Evolutionary conservation across 2,888 invertebrate species (phyloP).

Genomic region (Oscheius sp.): DNA sequence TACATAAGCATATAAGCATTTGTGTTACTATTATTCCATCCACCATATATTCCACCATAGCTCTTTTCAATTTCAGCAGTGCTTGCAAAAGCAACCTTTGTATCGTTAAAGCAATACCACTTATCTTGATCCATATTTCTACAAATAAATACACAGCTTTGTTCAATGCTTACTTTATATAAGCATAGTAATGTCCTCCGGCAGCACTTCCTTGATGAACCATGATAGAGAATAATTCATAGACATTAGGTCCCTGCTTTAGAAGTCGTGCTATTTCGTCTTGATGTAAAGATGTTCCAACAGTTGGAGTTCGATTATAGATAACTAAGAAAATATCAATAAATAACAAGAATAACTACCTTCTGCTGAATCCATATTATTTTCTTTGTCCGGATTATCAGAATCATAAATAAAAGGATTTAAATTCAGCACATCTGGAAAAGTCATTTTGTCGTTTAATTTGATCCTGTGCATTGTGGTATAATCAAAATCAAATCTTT

Average conservation of each 20-base stretch:
- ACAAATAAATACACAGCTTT: constrained; percentile 34
- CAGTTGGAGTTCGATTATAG: constrained; percentile 3
- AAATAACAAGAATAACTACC: background rate
- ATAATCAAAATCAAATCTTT: constrained; percentile 89
- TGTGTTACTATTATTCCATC: constrained; percentile 80
- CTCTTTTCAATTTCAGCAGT: constrained; percentile 75
- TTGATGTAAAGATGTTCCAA: constrained; percentile 40
- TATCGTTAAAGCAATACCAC: constrained; percentile 90
- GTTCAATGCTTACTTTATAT: constrained; percentile 79
- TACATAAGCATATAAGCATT: constrained; percentile 93
- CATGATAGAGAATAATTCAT: constrained; percentile 89
- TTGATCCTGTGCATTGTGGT: constrained; percentile 85
- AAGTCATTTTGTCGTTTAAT: constrained; percentile 86
- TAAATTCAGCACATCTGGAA: constrained; percentile 82
- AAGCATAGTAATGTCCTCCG: constrained; percentile 90
- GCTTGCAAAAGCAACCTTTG: constrained; percentile 77
- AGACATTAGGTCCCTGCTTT: constrained; percentile 75
- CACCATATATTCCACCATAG: constrained; percentile 80
- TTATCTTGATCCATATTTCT: constrained; percentile 76
- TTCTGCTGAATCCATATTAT: background rate
- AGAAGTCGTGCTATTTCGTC: constrained; percentile 48
- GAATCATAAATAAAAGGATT: constrained; percentile 78
- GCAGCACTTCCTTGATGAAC: constrained; percentile 89
- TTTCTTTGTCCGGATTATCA: constrained; percentile 3
- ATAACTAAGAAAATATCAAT: background rate